These are phyloP conservation scores for Liasis olivaceus DNA, from an alignment of 2,797 vertebrate genomes.

Conservation along the genomic window DNA sequence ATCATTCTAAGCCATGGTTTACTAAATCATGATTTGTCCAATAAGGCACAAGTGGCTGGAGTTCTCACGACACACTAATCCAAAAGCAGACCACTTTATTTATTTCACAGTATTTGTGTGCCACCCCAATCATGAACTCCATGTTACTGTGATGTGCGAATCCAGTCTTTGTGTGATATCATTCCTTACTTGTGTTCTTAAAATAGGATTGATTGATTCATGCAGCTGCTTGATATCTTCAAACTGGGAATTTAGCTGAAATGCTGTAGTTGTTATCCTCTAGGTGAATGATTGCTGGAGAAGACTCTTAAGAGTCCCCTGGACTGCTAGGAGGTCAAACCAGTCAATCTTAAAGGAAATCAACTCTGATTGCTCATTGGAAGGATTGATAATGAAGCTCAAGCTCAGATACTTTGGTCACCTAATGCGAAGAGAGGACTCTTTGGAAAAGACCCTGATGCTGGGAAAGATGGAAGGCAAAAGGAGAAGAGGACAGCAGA, in stretches of 20 bases:
- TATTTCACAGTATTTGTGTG: not conserved
- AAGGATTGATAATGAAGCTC: too few species aligned
- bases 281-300: not conserved
- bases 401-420: too few species aligned
- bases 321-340: too few species aligned
- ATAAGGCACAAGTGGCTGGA: not conserved
- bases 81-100: not conserved
- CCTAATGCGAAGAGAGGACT: too few species aligned
- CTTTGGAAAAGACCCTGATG: too few species aligned
- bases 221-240: not conserved
- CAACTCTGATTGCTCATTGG: too few species aligned
- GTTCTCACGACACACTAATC: not conserved
- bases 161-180: not conserved
- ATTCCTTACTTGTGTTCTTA: not conserved
- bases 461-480: too few species aligned
- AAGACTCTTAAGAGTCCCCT: too few species aligned
- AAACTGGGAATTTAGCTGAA: not conserved
- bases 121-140: not conserved
- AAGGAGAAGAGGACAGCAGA: too few species aligned
- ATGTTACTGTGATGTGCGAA: not conserved
- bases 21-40: not conserved
- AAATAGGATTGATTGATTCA: not conserved
- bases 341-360: too few species aligned
- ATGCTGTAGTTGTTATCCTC: not conserved
- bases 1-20: not conserved